Base-by-base conservation (phyloP, 2,888 invertebrate genomes). In the Mylabris sibirica region DNA sequence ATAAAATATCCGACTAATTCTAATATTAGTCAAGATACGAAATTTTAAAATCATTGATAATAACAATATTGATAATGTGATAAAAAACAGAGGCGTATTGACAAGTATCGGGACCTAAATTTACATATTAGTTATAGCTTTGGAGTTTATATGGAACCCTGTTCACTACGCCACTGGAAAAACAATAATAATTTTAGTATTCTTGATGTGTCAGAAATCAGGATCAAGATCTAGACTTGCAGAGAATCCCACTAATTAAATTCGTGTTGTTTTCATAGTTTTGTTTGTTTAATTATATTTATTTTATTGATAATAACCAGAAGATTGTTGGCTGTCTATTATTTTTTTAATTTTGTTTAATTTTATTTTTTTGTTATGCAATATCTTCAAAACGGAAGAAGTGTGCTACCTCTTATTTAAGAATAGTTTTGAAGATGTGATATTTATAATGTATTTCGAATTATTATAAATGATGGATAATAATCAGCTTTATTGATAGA, bases 1-100 rank as follows among this genome's bases (percentile, higher is more conserved):
- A 64, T 26, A 53, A 38, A 20, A 59, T 12, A 12, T 1, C n/a
- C 44, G 17, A 53, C 49, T 2, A 53, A 17, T 12, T 17, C 17
- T 5, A 17, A 17, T 8, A 44, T 3, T 38, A 38, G 22, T 20
- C 60, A 30, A 38, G 26, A 41, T 59, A 70, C 38, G 38, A 70
- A 64, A 53, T 67, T 49, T 53, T 53, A 53, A 53, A 22, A 11
- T 49, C 5, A 49, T 20, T 20, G 8, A 20, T 17, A 8, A 20
- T 49, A 20, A 49, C 17, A 20, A 9, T 17, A 49, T 17, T 20
- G 17, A 49, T 6, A 49, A 49, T 49, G 12, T 11, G 9, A 35
- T 11, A 11, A 35, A 30, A 4, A 30, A 30, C 2, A 30, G 30
- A 5, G 30, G 5, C 30, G n/a, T n/a, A n/a, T n/a, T n/a, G n/a